A percentile compares a stretch with the other conserved stretches of the same genome.
These are phyloP conservation scores for Nomia melanderi DNA, from an alignment of 1,140 invertebrate species.

Conservation along the genomic window DNA sequence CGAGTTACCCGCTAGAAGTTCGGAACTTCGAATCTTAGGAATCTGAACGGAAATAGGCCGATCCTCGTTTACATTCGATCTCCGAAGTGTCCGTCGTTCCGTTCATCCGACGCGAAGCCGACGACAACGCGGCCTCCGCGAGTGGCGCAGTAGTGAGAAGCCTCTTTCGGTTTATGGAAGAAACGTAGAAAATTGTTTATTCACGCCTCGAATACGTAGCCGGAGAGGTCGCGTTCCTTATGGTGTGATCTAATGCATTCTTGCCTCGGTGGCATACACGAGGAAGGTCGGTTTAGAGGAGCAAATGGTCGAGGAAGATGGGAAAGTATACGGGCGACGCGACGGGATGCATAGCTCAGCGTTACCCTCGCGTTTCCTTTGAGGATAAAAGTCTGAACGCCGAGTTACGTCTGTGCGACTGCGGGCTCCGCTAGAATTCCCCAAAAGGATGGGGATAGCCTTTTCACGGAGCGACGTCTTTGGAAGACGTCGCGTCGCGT, in stretches of 20 bases:
- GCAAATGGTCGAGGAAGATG: not conserved
- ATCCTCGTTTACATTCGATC: too few species aligned
- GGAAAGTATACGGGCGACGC: conserved; percentile 7
- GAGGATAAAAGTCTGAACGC: conserved; percentile 8
- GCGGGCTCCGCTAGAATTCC: not conserved
- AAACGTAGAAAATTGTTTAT: not conserved
- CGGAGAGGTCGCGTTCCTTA: not conserved
- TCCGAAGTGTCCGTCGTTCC: too few species aligned
- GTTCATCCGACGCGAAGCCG: too few species aligned
- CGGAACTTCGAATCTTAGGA: too few species aligned
- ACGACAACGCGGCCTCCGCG: too few species aligned
- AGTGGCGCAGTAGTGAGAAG: too few species aligned
- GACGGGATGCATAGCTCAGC: conserved; percentile 13
- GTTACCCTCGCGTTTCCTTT: conserved; percentile 11
- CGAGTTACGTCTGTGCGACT: not conserved
- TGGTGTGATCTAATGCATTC: not conserved
- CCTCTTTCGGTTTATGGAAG: not conserved
- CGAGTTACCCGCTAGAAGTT: too few species aligned
- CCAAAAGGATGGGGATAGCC: too few species aligned
- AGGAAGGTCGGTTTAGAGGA: not conserved
- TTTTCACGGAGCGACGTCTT: too few species aligned
- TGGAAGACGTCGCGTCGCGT: too few species aligned
- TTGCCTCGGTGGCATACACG: not conserved
- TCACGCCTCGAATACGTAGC: not conserved
- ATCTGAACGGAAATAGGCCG: too few species aligned